Evolutionary conservation across 2,113 vertebrate species (phyloP), one percentile per base, ranked within the genome.

Genomic region (Chloropsis cyanopogon): DNA sequence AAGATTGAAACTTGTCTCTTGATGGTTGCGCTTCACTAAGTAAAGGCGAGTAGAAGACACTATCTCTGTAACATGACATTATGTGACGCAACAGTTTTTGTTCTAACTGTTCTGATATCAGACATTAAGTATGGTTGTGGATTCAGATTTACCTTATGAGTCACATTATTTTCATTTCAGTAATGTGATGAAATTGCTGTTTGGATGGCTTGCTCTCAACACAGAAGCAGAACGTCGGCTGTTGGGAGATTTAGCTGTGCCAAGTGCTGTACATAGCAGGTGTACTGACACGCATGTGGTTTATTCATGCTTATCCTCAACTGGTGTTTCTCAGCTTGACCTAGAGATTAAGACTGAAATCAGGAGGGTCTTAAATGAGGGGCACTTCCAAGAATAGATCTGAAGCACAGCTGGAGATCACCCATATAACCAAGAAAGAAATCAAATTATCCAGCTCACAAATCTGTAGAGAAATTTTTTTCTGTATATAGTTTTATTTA

Each of bases 181-280:
- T 35, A 59, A 60, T 35, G 9, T 49, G n/a, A 25, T 71, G 61
- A 49, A 71, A 53, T 17, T 59, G 29, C n/a, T 71, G 47, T 44
- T 68, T 81, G 54, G 21, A 16, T 72, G 28, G 21, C 12, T 63
- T 42, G 26, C 47, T 63, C 14, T 33, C 0, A 4, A 39, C 28
- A 13, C 7, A 63, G 47, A 28, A 42, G 10, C 31, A 80, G 56
- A 83, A 57, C 0, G 0, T 1, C 25, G 12, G 12, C 10, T 7
- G 44, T 75, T 54, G 20, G 3, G 37, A 61, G 37, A 44, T 49
- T 65, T 17, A 72, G 19, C 28, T 83, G 23, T 41, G 25, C 23
- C 28, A 46, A n/a, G 20, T 39, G 28, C 26, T 77, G 47, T 8
- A 28, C 1, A 1, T 11, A 23, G 42, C 18, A 52, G 46, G 33